Percentiles rank a stretch among this genome's conserved stretches.
These are phyloP conservation scores for Zaprionus lineosus DNA, from an alignment of 2,888 invertebrate genomes.

Conservation along the genomic window DNA sequence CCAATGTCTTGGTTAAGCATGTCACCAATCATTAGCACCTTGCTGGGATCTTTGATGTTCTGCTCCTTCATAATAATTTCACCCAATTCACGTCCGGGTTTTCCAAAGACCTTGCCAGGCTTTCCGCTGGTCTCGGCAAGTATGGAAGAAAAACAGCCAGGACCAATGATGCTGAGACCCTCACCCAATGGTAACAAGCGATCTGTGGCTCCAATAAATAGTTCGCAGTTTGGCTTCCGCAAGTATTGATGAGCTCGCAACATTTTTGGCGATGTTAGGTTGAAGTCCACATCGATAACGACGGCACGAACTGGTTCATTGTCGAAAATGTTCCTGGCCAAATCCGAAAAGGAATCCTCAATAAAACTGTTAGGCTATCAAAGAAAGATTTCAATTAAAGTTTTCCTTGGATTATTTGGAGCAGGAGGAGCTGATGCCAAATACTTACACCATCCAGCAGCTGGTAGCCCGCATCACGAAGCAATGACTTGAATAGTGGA, in stretches of 20 bases:
- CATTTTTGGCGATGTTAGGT: constrained; percentile 82
- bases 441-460: constrained; percentile 81
- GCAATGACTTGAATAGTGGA: constrained; percentile 71
- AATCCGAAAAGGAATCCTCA: constrained; percentile 58
- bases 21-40: constrained; percentile 93
- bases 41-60: constrained; percentile 84
- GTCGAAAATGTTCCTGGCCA: constrained; percentile 64
- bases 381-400: background rate
- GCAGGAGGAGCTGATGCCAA: background rate
- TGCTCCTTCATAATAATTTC: constrained; percentile 70
- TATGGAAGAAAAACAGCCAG: constrained; percentile 81
- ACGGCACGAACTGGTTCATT: constrained; percentile 83
- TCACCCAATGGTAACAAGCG: constrained; percentile 77
- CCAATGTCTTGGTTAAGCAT: constrained; percentile 91
- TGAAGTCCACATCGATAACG: constrained; percentile 83
- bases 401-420: background rate
- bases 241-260: constrained; percentile 83
- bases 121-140: constrained; percentile 80
- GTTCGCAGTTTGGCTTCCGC: constrained; percentile 82
- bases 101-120: constrained; percentile 81
- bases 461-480: constrained; percentile 83
- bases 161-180: constrained; percentile 81
- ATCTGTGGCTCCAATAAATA: constrained; percentile 83
- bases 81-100: constrained; percentile 83
- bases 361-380: constrained; percentile 41